Evolutionary conservation across 2,888 invertebrate species (phyloP), one percentile per base, ranked within the genome.

Genomic region (Pterostichus madidus): DNA sequence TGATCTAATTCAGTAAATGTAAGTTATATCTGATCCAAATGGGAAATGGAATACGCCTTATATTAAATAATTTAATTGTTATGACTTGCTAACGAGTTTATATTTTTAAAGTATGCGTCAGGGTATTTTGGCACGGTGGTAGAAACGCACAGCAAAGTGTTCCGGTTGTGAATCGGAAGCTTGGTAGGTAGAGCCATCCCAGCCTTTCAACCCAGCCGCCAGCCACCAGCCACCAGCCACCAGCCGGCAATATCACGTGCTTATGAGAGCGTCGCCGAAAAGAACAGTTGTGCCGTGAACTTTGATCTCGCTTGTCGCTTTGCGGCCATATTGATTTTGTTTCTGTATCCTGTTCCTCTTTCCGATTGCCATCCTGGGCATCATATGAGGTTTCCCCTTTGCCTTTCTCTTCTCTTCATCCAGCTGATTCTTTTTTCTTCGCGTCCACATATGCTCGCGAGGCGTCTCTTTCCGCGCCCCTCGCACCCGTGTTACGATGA

Each of bases 321-420:
- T 82, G 81, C 81, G 81, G 81, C 83, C 83, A 83, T 83, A 83
- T 83, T 83, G 83, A 83, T 83, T 83, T 83, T 83, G 83, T 83
- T 83, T 77, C 83, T 75, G 75, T 81, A 75, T 81, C 75, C 75
- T 61, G 52, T 56, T 77, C 77, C 77, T 35, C 56, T 75, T 71
- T 68, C 53, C 68, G 71, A 80, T 80, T 80, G 80, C 80, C 68
- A 44, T 80, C 73, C 80, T 39, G 73, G 56, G 73, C 73, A 80
- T 80, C 80, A 80, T 73, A 80, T 80, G 56, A 71, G 80, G 56
- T 73, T 80, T 13, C 31, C 75, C 68, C 68, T 17, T 17, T 71
- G 6, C 44, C 64, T 31, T 64, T 52, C 75, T 7, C 15, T 17
- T 31, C 75, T 0, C 49, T 15, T 17, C 59, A 24, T 59, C 32